Conservation (phyloP, 2,113 vertebrate species). For the Gopherus flavomarginatus region DNA sequence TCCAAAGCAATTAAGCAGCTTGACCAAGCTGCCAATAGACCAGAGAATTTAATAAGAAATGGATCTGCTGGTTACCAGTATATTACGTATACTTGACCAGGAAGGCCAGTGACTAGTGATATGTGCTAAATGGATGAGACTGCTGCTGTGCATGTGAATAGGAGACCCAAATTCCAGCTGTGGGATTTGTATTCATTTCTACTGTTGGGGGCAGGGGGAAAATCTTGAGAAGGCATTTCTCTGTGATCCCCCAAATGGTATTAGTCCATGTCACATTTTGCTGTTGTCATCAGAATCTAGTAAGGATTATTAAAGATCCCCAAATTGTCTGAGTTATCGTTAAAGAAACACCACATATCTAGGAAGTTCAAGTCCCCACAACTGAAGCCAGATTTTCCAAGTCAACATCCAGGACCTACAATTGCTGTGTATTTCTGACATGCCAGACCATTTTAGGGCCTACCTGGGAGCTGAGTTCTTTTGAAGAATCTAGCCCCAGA, state of each 20-base stretch:
- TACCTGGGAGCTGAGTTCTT: not conserved
- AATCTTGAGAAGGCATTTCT: not conserved
- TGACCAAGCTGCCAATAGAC: not conserved
- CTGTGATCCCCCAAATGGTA: not conserved
- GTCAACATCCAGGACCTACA: not conserved
- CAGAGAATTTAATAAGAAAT: not conserved
- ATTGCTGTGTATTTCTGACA: not conserved
- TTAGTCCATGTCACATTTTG: not conserved
- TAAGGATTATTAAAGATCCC: not conserved
- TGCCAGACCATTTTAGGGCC: not conserved
- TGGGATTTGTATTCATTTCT: not conserved
- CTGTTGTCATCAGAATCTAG: not conserved
- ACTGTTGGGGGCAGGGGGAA: rapidly evolving
- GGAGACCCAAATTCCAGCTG: not conserved
- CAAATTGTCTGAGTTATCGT: not conserved
- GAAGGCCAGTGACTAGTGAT: too few species aligned
- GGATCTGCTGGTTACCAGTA: not conserved
- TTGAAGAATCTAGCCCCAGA: not conserved
- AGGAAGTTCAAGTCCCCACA: not conserved
- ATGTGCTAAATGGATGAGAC: too few species aligned
- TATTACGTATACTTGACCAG: too few species aligned
- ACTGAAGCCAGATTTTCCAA: not conserved
- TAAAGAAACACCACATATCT: not conserved
- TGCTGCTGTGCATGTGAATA: not conserved
- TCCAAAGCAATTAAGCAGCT: not conserved